Base-by-base conservation (phyloP, 2,797 vertebrate genomes). In the Dicrostonyx torquatus region DNA sequence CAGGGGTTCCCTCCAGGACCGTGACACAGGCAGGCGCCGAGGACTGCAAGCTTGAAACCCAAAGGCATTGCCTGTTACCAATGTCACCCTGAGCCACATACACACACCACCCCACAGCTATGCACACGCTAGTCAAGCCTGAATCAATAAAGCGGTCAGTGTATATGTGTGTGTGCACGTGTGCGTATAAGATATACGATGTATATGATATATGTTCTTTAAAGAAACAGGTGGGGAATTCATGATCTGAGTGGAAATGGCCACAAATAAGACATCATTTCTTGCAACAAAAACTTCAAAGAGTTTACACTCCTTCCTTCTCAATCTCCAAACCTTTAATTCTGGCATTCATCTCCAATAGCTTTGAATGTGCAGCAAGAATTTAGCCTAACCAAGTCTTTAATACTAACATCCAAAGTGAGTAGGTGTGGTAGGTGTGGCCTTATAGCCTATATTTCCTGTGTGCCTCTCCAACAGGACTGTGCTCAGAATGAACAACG, bases 1-100 rank as follows among this genome's bases (percentile, higher is more conserved):
- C 99, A 99, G 1, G 99, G 98, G 4, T 98, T 98, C 31, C 97
- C 98, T 43, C 82, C 95, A 0, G 96, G 90, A 29, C 97, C 79
- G 0, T 5, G 95, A 93, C 98, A 99, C 70, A 97, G 97, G 91
- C 99, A 99, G 76, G 99, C 99, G 83, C 99, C 99, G 3, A 99
- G 98, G 48, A 99, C 99, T 0, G 99, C 99, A 95, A 99, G 94
- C 99, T 99, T 91, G 5, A 96, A 97, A 94, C 95, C 40, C 97
- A 72, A 94, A 93, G 92, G 40, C 72, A 97, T 85, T 45, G 24
- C 13, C 24, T 10, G 4, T 96, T 87, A 95, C 40, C 9, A 87
- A 91, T 24, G 87, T 37, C 76, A 70, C 4, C 14, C 1, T 31
- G 80, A n/a, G 60, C 75, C 24, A 5, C 29, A 26, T 34, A 62